These are phyloP conservation scores for Cenopis cana DNA, from an alignment of 2,888 invertebrate genomes.

Conservation along the genomic window DNA sequence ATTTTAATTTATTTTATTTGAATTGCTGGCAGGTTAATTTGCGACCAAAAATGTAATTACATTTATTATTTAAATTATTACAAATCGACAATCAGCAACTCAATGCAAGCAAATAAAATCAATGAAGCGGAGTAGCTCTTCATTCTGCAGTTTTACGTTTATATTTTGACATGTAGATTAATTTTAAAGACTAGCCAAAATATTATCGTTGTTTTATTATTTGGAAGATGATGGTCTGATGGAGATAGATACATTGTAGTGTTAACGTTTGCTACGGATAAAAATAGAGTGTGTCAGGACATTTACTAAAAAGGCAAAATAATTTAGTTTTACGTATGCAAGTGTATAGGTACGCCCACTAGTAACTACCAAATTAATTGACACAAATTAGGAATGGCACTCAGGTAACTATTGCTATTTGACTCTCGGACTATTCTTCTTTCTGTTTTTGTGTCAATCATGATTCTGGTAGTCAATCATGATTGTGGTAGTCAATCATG, in stretches of 20 bases:
- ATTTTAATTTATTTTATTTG: constrained; percentile 56
- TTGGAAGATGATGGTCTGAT: neutral
- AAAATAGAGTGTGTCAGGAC: constrained; percentile 15
- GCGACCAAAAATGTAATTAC: constrained; percentile 58
- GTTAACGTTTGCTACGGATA: constrained; percentile 1
- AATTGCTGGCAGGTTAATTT: constrained; percentile 61
- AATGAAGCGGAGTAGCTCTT: constrained; percentile 31
- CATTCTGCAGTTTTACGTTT: constrained; percentile 4
- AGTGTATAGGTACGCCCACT: too few relatives aligned
- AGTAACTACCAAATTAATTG: too few relatives aligned
- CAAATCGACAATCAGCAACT: constrained; percentile 42
- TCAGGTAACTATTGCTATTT: too few relatives aligned
- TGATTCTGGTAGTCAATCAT: too few relatives aligned
- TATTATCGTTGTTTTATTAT: constrained; percentile 1
- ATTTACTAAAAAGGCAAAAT: neutral
- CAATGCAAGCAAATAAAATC: constrained; percentile 40
- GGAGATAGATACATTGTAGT: constrained; percentile 23
- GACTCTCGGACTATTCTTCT: too few relatives aligned
- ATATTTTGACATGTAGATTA: neutral
- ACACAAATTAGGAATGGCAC: too few relatives aligned
- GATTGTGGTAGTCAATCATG: too few relatives aligned
- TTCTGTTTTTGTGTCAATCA: too few relatives aligned
- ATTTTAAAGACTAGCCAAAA: constrained; percentile 1
- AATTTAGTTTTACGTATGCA: neutral
- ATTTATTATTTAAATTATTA: constrained; percentile 61